Evolutionary conservation across 2,113 vertebrate species (phyloP).

Genomic region (Embiotoca jacksoni): DNA sequence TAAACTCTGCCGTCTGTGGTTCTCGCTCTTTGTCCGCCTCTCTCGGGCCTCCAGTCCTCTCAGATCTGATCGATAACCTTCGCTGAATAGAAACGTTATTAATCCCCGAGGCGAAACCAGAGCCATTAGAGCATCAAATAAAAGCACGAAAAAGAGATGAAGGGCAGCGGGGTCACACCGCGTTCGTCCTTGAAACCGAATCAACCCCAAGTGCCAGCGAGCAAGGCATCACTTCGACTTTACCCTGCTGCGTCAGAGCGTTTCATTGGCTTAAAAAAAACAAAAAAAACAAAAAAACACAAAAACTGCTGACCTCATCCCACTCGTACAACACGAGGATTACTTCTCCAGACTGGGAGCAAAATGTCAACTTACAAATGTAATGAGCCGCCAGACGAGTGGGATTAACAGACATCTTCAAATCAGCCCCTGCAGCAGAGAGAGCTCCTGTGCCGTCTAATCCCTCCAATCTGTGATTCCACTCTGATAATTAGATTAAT

Average conservation of each 20-base stretch:
- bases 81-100: constrained; percentile 13
- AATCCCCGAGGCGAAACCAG: constrained; percentile 19
- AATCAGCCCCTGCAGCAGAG: constrained; percentile 35
- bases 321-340: neutral
- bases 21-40: neutral
- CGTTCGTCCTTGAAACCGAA: constrained; percentile 28
- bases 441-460: constrained; percentile 47
- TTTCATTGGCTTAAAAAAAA: no score
- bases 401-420: constrained; percentile 50
- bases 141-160: constrained; percentile 19
- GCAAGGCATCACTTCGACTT: neutral
- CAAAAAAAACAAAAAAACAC: no score
- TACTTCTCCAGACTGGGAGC: constrained; percentile 3
- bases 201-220: constrained; percentile 10
- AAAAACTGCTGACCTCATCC: neutral
- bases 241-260: neutral
- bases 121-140: constrained; percentile 36
- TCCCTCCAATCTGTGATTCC: constrained; percentile 57
- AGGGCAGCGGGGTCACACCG: neutral
- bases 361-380: constrained; percentile 8
- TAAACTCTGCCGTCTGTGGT: neutral
- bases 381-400: constrained; percentile 10
- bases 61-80: constrained; percentile 26
- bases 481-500: constrained; percentile 57
- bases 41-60: constrained; percentile 21